Percentiles rank a stretch among this genome's conserved stretches.
Evolutionary conservation across 2,888 invertebrate genomes (phyloP).

Genomic region (Aspidapion aeneum): DNA sequence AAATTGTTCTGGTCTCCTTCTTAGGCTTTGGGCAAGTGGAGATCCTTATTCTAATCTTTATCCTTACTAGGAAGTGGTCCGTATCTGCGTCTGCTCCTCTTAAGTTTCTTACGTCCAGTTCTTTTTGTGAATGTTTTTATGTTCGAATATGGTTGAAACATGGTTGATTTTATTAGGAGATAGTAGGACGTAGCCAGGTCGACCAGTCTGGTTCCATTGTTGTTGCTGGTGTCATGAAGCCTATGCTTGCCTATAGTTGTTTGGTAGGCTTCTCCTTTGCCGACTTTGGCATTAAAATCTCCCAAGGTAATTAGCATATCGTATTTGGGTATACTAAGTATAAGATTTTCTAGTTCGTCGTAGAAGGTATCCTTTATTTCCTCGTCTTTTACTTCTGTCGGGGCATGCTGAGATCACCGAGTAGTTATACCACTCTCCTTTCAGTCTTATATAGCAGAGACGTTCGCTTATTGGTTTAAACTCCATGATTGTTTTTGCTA

Average conservation of each 20-base stretch:
- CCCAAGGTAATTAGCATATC: conserved; percentile 5
- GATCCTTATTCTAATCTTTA: conserved; percentile 3
- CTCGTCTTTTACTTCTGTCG: conserved; percentile 9
- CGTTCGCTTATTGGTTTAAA: conserved; percentile 8
- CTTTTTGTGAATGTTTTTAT: conserved; percentile 6
- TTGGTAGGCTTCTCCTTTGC: not conserved
- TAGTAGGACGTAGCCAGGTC: not conserved
- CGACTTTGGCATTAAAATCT: conserved; percentile 7
- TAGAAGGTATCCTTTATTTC: conserved; percentile 10
- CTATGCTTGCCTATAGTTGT: not conserved
- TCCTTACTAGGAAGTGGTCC: conserved; percentile 5
- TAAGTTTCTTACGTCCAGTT: conserved; percentile 3
- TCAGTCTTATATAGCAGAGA: conserved; percentile 9
- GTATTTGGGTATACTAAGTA: conserved; percentile 4
- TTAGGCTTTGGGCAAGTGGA: conserved; percentile 1
- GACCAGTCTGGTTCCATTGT: conserved; percentile 1
- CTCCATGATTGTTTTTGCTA: conserved; percentile 5
- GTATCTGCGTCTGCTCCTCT: conserved; percentile 12
- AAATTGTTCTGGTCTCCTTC: not conserved
- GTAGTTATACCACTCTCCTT: conserved; percentile 2
- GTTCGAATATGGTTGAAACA: not conserved
- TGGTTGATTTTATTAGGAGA: not conserved
- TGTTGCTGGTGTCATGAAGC: conserved; percentile 3
- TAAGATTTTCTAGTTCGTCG: conserved; percentile 2
- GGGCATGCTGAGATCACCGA: conserved; percentile 8